Evolutionary conservation across 1,140 invertebrate species (phyloP).

Genomic region (Leucophenga varia): DNA sequence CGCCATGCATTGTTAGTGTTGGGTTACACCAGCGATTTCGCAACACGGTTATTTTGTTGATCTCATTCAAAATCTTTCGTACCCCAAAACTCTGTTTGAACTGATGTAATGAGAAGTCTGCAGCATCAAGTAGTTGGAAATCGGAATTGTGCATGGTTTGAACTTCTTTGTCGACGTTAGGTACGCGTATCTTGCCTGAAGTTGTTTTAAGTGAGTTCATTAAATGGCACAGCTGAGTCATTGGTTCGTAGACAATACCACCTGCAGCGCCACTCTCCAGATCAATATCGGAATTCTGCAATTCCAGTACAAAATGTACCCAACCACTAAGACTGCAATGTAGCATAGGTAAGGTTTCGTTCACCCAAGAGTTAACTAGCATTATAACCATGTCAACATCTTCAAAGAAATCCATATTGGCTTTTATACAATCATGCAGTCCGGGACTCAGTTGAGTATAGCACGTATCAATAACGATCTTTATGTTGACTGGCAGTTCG

Average conservation of each 20-base stretch:
- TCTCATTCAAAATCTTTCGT: constrained; percentile 4
- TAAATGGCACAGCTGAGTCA: constrained; percentile 15
- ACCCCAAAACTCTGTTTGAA: background rate
- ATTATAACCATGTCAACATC: constrained; percentile 17
- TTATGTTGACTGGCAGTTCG: constrained; percentile 21
- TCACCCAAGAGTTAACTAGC: constrained; percentile 18
- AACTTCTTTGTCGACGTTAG: constrained; percentile 8
- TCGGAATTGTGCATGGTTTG: constrained; percentile 16
- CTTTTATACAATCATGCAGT: background rate
- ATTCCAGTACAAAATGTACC: constrained; percentile 15
- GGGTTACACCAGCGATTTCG: constrained; percentile 22
- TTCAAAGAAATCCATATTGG: constrained; percentile 9
- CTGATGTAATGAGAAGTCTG: constrained; percentile 13
- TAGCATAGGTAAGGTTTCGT: constrained; percentile 8
- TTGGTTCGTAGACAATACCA: background rate
- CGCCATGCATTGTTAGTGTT: constrained; percentile 8
- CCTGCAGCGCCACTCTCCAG: background rate
- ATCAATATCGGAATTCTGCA: background rate
- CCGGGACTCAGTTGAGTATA: background rate
- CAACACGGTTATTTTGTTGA: constrained; percentile 3
- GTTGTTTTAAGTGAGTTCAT: constrained; percentile 8
- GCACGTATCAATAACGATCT: constrained; percentile 17
- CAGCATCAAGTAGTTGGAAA: constrained; percentile 14
- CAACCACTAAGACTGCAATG: constrained; percentile 16
- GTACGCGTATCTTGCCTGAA: background rate